Percentiles rank a stretch among this genome's conserved stretches.
phyloP scores from a whole-genome alignment of 2,888 invertebrate genomes.

The Pseudococcus jackbeardsleyi region DNA sequence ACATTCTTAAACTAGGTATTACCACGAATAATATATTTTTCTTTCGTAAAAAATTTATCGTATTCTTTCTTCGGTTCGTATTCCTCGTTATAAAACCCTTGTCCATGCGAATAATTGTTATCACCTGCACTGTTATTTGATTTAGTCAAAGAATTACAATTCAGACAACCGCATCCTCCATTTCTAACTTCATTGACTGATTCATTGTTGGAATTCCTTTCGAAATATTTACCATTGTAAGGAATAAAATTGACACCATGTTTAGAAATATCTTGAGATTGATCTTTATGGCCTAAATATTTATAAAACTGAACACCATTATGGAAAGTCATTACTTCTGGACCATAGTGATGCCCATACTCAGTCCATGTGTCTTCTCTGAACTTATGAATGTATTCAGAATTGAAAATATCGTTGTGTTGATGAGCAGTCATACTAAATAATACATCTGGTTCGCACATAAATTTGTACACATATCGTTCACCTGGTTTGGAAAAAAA shows the following conservation, averaged over 20 bases:
- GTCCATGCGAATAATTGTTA: background rate
- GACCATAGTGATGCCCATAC: constrained; percentile 18
- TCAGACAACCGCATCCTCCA: background rate
- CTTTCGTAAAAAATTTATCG: constrained; percentile 45
- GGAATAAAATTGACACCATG: constrained; percentile 16
- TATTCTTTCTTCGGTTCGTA: constrained; percentile 31
- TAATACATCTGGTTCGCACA: constrained; percentile 92
- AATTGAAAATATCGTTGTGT: constrained; percentile 41
- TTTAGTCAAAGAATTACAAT: constrained; percentile 32
- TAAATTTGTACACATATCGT: constrained; percentile 96
- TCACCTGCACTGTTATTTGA: background rate
- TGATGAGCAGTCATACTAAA: constrained; percentile 78
- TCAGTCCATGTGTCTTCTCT: constrained; percentile 45
- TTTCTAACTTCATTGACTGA: background rate
- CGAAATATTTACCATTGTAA: background rate
- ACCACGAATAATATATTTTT: constrained; percentile 49
- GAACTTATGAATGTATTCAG: constrained; percentile 50
- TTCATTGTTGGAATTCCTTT: constrained; percentile 7
- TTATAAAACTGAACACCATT: constrained; percentile 54
- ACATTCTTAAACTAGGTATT: constrained; percentile 6
- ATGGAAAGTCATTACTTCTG: constrained; percentile 51
- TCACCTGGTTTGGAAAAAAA: constrained; percentile 76
- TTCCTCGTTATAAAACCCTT: background rate
- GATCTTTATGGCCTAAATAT: constrained; percentile 54
- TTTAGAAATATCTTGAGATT: constrained; percentile 30